Percentiles rank a stretch among this genome's conserved stretches.
Evolutionary conservation across 2,797 vertebrate genomes (phyloP).

Genomic region (Esox lucius): DNA sequence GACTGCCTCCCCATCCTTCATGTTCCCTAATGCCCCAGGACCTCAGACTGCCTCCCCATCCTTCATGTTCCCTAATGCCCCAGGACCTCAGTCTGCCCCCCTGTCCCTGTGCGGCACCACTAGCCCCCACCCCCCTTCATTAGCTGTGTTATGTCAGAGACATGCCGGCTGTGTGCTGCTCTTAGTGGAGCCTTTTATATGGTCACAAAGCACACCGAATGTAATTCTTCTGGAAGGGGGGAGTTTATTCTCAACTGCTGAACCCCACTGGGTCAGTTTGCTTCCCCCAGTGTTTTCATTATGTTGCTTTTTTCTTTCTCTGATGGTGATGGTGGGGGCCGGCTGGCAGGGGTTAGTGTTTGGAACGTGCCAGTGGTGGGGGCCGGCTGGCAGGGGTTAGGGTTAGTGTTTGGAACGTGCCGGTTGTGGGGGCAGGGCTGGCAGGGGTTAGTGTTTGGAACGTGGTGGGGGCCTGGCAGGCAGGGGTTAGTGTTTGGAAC

Average conservation of each 20-base stretch:
- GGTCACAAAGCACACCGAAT: conserved; percentile 79
- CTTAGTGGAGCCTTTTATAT: conserved; percentile 73
- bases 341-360: conserved; percentile 17
- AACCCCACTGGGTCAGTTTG: conserved; percentile 70
- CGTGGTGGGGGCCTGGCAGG: conserved; percentile 36
- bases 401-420: too few relatives aligned
- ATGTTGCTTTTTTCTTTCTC: conserved; percentile 64
- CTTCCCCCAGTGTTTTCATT: conserved; percentile 75
- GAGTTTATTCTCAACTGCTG: conserved; percentile 74
- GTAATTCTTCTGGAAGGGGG: conserved; percentile 79
- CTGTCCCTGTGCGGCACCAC: conserved; percentile 41
- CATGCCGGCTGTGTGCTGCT: conserved; percentile 68
- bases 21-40: too few relatives aligned
- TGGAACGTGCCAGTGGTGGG: conserved; percentile 56
- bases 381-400: conserved; percentile 15
- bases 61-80: too few relatives aligned
- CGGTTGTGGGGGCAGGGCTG: too few relatives aligned
- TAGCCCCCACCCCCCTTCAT: conserved; percentile 62
- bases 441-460: too few relatives aligned
- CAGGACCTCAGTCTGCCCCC: conserved; percentile 28
- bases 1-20: too few relatives aligned
- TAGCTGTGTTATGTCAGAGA: conserved; percentile 78
- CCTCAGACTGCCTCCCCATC: too few relatives aligned
- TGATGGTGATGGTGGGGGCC: conserved; percentile 29
- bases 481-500: conserved; percentile 34